Evolutionary conservation across 2,113 vertebrate genomes (phyloP).

Genomic region (Solenodon paradoxus): DNA sequence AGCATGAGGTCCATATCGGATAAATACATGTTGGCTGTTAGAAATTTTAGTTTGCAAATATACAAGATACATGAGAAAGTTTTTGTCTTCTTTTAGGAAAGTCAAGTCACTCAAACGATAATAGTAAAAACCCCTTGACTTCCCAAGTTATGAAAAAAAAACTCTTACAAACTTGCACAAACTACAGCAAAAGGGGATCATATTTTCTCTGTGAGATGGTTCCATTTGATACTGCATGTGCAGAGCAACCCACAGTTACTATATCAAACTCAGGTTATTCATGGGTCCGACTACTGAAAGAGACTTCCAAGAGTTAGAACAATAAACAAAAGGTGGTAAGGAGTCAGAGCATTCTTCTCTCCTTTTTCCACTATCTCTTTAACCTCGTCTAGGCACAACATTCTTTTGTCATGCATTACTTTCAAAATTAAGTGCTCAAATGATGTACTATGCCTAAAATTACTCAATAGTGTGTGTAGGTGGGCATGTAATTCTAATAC

Average conservation of each 20-base stretch:
- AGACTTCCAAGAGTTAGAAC: background rate
- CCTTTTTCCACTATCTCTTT: background rate
- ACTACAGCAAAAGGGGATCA: background rate
- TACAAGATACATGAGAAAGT: background rate
- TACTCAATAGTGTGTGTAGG: background rate
- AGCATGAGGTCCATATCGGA: background rate
- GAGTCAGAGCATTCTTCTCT: background rate
- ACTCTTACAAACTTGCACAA: background rate
- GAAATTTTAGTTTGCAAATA: conserved; percentile 21
- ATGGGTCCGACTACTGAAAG: background rate
- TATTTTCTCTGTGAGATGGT: background rate
- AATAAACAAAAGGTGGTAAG: background rate
- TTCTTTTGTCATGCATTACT: background rate
- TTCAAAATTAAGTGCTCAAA: background rate
- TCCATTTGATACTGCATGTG: background rate
- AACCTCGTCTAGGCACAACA: background rate
- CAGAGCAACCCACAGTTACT: background rate
- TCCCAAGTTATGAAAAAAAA: background rate
- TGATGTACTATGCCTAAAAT: background rate
- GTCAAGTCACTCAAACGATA: background rate
- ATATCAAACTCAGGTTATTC: too few relatives aligned
- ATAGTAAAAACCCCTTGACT: background rate
- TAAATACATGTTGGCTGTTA: background rate
- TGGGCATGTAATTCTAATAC: background rate
- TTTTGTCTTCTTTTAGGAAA: background rate